Base-by-base conservation (phyloP, 1,140 invertebrate genomes). In the Pseudomyrmex pallidus region DNA sequence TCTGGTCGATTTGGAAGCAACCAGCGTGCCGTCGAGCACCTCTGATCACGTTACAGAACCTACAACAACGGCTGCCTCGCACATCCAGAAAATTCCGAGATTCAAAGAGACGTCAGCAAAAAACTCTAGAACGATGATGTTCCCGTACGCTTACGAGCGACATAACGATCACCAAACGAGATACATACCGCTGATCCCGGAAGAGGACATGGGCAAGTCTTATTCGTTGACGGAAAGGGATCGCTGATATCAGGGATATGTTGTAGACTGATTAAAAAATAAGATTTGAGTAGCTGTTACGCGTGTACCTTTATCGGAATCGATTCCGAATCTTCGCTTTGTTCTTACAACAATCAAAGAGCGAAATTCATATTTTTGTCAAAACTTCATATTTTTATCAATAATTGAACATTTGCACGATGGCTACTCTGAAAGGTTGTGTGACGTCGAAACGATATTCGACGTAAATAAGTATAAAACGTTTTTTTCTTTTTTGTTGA, bases 121-220 rank as follows among this genome's bases (percentile, higher is more conserved):
- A 54, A 64, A 1, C 84, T 72, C 48, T 74, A 90, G 56, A 84
- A 89, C 91, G 5, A 90, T 94, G 67, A 87, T 93, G 7, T 94
- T 94, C 63, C 93, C 94, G 0, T 94, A 94, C 57, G 91, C 91
- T 2, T 94, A 94, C 57, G 93, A 94, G 48, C 90, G 90, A 5
- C 92, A 91, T 62, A 93, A 90, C 12, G 93, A 94, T 83, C 92
- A 92, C 3, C 90, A 91, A 54, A 94, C 93, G 4, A 92, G 93
- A 52, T 94, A 94, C 61, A 94, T 94, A 83, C 94, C 94, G 44
- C 59, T 94, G 25, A 90, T 94, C 44, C 91, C 93, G 0, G 91
- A 92, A 25, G 93, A 94, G 52, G 94, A 94, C 52, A 77, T 91
- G 7, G 87, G 77, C 66, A 89, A 54, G 57, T 48, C 59, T 76